Evolutionary conservation across 2,113 vertebrate species (phyloP).

Genomic region (Solenodon paradoxus): DNA sequence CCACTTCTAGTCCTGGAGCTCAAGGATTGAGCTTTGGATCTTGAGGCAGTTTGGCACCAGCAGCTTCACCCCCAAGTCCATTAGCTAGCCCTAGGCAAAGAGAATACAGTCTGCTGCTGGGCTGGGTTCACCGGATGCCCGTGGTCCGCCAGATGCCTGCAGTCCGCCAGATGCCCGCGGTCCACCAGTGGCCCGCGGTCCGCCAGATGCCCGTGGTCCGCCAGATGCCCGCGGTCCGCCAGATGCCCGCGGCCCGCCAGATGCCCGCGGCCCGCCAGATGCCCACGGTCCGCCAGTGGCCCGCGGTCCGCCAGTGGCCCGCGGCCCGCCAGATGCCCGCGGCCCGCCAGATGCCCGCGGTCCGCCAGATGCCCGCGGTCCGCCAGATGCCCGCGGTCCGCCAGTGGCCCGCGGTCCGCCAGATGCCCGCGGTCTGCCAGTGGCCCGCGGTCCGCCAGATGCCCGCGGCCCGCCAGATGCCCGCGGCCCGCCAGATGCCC

Average conservation of each 20-base stretch:
- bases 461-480: not conserved
- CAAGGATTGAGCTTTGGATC: not conserved
- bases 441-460: not conserved
- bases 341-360: too few species aligned
- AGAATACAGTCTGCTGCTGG: accelerated
- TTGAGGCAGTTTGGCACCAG: not conserved
- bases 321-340: accelerated
- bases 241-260: not conserved
- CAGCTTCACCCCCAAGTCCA: not conserved
- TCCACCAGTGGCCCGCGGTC: accelerated
- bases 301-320: not conserved
- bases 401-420: not conserved
- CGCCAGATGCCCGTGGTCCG: not conserved
- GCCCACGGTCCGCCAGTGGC: not conserved
- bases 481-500: not conserved
- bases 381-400: accelerated
- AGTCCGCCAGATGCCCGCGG: not conserved
- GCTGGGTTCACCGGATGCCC: not conserved
- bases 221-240: not conserved
- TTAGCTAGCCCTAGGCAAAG: not conserved
- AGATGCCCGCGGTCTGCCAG: not conserved
- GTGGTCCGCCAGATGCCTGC: accelerated
- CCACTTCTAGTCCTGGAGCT: not conserved
- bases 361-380: not conserved
- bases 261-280: not conserved